Evolutionary conservation across 1,140 invertebrate genomes (phyloP).

Genomic region (Ectropis grisescens): DNA sequence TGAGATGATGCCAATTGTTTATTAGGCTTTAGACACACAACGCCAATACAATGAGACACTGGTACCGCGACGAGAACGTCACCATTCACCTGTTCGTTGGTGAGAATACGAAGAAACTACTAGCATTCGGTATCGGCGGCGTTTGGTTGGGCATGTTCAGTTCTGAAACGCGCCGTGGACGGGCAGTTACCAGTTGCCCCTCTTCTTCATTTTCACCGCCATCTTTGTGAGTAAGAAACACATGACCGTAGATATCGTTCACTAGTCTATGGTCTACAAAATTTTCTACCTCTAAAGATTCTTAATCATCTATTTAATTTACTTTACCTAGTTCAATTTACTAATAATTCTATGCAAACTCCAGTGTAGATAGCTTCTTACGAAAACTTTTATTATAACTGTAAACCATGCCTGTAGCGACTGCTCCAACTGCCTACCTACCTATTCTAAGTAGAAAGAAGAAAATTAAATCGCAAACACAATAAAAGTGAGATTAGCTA

Average conservation of each 20-base stretch:
- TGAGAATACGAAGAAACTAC: conserved; percentile 97
- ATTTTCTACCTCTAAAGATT: conserved; percentile 6
- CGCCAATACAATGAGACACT: conserved; percentile 63
- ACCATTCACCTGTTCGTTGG: conserved; percentile 89
- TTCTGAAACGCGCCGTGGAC: conserved; percentile 93
- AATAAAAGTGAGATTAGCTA: conserved; percentile 15
- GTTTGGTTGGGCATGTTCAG: conserved; percentile 88
- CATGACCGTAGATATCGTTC: conserved; percentile 18
- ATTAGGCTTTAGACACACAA: conserved; percentile 24
- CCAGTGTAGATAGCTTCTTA: too few species aligned
- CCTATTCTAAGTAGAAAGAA: neutral
- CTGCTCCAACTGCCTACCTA: conserved; percentile 5
- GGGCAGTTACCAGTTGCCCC: conserved; percentile 76
- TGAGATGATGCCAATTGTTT: conserved; percentile 25
- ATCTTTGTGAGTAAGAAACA: conserved; percentile 58
- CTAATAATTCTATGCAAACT: too few species aligned
- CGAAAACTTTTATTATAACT: too few species aligned
- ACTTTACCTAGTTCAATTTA: too few species aligned
- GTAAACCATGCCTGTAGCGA: too few species aligned
- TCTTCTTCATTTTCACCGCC: conserved; percentile 71
- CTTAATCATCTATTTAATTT: neutral
- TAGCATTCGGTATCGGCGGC: conserved; percentile 94
- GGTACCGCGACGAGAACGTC: conserved; percentile 32
- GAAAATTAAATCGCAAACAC: conserved; percentile 20
- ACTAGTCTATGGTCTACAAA: conserved; percentile 9